These are phyloP conservation scores for Gnathonemus longibarbis DNA, from an alignment of 2,113 vertebrate species.

Conservation along the genomic window DNA sequence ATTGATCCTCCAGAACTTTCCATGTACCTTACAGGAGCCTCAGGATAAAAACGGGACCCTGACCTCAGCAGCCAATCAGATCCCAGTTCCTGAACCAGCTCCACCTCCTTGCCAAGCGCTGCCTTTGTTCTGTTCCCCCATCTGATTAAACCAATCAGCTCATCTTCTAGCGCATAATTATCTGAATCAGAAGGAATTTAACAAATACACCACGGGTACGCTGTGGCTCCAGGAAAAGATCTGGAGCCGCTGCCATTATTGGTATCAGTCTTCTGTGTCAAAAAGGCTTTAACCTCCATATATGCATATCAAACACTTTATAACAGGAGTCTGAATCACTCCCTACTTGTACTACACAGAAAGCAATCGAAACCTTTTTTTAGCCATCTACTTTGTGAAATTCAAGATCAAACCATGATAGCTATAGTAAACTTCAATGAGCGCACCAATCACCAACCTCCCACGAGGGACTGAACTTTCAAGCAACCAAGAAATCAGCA, in stretches of 20 bases:
- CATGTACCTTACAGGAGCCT: not conserved
- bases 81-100: not conserved
- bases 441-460: not conserved
- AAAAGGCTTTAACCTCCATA: not conserved
- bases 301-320: not conserved
- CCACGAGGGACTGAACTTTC: not conserved
- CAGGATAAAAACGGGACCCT: not conserved
- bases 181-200: not conserved
- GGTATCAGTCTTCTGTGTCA: not conserved
- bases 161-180: not conserved
- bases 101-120: not conserved
- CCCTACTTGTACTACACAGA: not conserved
- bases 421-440: not conserved
- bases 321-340: not conserved
- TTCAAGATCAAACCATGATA: not conserved
- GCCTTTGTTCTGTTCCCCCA: not conserved
- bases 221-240: not conserved
- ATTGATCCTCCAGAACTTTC: constrained; percentile 14
- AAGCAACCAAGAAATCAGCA: not conserved
- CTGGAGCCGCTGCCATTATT: not conserved
- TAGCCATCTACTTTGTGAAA: not conserved
- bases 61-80: not conserved
- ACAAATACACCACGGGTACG: not conserved
- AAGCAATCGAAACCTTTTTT: not conserved
- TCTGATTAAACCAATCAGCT: constrained; percentile 6